A percentile compares a stretch with the other conserved stretches of the same genome.
phyloP scores from a whole-genome alignment of 1,140 invertebrate species.

The Andricus grossulariae region DNA sequence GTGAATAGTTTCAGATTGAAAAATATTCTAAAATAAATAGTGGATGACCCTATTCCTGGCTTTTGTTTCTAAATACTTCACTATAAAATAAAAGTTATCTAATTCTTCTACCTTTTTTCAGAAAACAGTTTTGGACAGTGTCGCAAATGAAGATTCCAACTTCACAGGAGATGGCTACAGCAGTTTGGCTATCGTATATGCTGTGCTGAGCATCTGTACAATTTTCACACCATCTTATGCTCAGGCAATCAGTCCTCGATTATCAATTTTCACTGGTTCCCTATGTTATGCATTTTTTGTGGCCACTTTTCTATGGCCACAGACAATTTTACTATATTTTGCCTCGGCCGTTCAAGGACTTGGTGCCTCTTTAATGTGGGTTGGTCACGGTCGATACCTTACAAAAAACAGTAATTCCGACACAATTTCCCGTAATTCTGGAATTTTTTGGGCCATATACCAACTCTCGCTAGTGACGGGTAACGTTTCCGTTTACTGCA shows the following conservation, averaged over 20 bases:
- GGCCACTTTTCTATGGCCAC: slow-evolving; percentile 88
- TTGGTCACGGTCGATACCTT: slow-evolving; percentile 95
- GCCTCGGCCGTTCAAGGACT: slow-evolving; percentile 90
- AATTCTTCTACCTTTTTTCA: slow-evolving; percentile 75
- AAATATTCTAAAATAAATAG: too few species aligned
- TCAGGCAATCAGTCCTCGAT: slow-evolving; percentile 86
- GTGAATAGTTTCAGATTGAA: too few species aligned
- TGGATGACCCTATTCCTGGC: too few species aligned
- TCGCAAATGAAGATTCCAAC: slow-evolving; percentile 82
- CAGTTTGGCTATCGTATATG: slow-evolving; percentile 93
- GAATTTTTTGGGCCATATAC: slow-evolving; percentile 96
- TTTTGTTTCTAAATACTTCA: too few species aligned
- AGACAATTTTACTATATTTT: slow-evolving; percentile 87
- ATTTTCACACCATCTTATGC: slow-evolving; percentile 95
- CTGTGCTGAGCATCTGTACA: slow-evolving; percentile 90
- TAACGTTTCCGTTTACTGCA: slow-evolving; percentile 94
- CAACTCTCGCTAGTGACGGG: slow-evolving; percentile 93
- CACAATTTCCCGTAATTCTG: slow-evolving; percentile 94
- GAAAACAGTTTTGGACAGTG: slow-evolving; percentile 93
- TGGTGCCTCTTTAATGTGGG: slow-evolving; percentile 93
- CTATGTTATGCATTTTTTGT: slow-evolving; percentile 84
- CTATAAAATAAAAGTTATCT: neutral
- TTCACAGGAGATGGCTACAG: slow-evolving; percentile 92
- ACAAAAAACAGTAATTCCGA: slow-evolving; percentile 91
- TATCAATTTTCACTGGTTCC: slow-evolving; percentile 88